A percentile compares a stretch with the other conserved stretches of the same genome.
Evolutionary conservation across 2,797 vertebrate species (phyloP).

Genomic region (Prionace glauca): DNA sequence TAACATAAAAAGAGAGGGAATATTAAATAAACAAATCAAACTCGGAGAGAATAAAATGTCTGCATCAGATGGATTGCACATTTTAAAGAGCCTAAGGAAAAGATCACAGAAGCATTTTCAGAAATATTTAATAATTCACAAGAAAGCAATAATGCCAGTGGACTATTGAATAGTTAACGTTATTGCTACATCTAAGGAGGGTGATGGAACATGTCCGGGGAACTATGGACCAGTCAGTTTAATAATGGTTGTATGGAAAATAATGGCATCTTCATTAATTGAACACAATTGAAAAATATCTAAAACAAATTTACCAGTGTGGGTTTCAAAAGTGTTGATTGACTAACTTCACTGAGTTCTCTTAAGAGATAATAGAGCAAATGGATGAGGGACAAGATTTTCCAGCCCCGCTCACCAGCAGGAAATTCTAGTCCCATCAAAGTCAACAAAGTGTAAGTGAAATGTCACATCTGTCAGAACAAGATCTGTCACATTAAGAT

Average conservation of each 20-base stretch:
- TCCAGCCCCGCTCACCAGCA: too few relatives aligned
- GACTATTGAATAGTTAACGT: not conserved
- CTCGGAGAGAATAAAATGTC: not conserved
- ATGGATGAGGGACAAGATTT: too few relatives aligned
- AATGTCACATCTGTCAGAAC: too few relatives aligned
- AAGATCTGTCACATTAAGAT: too few relatives aligned
- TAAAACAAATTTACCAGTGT: not conserved
- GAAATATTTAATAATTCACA: not conserved
- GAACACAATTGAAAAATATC: not conserved
- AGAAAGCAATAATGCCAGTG: not conserved
- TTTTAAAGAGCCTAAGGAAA: not conserved
- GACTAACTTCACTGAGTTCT: not conserved
- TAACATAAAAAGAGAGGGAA: not conserved
- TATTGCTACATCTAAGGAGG: not conserved
- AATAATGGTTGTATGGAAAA: not conserved
- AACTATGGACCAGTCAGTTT: not conserved
- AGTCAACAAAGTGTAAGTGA: too few relatives aligned
- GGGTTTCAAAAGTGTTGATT: not conserved
- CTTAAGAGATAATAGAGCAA: not conserved
- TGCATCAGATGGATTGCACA: not conserved
- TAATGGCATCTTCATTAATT: too few relatives aligned
- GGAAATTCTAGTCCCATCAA: too few relatives aligned
- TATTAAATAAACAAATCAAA: not conserved
- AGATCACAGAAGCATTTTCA: not conserved
- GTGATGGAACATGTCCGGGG: not conserved